These are phyloP conservation scores for Corydoras sp. DNA, from an alignment of 2,113 vertebrate species.

Conservation along the genomic window DNA sequence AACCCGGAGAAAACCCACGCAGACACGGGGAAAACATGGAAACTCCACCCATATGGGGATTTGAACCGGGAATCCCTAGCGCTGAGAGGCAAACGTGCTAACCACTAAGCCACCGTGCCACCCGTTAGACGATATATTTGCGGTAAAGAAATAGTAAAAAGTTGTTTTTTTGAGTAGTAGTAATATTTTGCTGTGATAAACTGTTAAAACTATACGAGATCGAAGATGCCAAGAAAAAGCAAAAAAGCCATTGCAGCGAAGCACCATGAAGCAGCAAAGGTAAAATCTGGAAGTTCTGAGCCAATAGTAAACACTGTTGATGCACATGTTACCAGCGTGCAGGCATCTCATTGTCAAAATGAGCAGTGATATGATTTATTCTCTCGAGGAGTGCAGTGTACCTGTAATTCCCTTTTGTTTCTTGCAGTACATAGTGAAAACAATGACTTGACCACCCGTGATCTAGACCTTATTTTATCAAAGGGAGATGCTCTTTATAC, in stretches of 20 bases:
- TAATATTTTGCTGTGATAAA: no score
- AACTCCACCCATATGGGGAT: no score
- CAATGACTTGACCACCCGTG: neutral
- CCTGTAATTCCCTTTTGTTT: slow-evolving; percentile 14
- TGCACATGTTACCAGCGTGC: neutral
- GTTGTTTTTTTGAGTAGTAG: no score
- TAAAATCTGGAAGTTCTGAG: neutral
- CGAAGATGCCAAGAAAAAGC: neutral
- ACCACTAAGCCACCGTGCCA: no score
- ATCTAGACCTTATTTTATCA: slow-evolving; percentile 1
- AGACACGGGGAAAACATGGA: no score
- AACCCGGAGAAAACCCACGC: no score
- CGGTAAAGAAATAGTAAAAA: no score
- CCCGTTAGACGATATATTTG: no score
- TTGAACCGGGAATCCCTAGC: no score
- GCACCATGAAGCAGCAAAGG: neutral
- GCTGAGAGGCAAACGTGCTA: no score
- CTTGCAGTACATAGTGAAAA: neutral
- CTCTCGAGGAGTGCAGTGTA: slow-evolving; percentile 17
- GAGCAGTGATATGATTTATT: neutral
- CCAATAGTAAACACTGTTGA: neutral
- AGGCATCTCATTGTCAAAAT: slow-evolving; percentile 3
- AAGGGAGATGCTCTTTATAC: slow-evolving; percentile 12
- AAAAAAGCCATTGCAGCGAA: neutral
- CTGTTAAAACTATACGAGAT: no score